These are phyloP conservation scores for Drosophila melanosoma DNA, from an alignment of 2,888 invertebrate species.

Conservation along the genomic window DNA sequence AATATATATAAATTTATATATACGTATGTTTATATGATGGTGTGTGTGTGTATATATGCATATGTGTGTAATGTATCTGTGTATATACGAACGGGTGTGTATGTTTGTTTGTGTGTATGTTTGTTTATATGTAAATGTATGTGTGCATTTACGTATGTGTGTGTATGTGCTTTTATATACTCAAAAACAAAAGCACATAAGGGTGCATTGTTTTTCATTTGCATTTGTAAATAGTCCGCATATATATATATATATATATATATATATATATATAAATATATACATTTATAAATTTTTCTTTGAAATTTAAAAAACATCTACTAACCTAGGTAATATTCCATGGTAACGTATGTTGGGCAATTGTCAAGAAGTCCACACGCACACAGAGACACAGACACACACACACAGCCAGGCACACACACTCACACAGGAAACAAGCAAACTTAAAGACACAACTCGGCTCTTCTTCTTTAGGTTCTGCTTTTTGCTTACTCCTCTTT, in stretches of 20 bases:
- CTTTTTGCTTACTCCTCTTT: constrained; percentile 51
- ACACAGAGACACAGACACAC: constrained; percentile 27
- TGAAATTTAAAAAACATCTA: constrained; percentile 60
- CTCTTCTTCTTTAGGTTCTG: constrained; percentile 52
- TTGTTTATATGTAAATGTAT: constrained; percentile 13
- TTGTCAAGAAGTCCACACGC: constrained; percentile 70
- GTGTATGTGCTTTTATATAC: not conserved
- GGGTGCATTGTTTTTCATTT: constrained; percentile 18
- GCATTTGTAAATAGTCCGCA: constrained; percentile 12
- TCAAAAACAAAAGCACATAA: not conserved
- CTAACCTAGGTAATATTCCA: constrained; percentile 83
- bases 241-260: constrained; percentile 19
- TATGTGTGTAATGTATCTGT: not conserved
- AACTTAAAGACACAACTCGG: constrained; percentile 68
- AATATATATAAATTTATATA: constrained; percentile 12
- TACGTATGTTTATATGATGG: not conserved
- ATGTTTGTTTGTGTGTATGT: not conserved
- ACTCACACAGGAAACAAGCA: constrained; percentile 13
- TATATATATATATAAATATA: constrained; percentile 22
- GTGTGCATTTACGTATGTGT: not conserved
- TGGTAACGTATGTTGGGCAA: constrained; percentile 79
- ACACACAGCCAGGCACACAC: constrained; percentile 59
- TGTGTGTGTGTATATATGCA: constrained; percentile 13
- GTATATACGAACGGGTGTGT: not conserved
- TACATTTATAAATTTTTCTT: constrained; percentile 35